A percentile compares a stretch with the other conserved stretches of the same genome.
These are phyloP conservation scores for Neotragus pygmaeus DNA, from an alignment of 2,113 vertebrate species.

Conservation along the genomic window DNA sequence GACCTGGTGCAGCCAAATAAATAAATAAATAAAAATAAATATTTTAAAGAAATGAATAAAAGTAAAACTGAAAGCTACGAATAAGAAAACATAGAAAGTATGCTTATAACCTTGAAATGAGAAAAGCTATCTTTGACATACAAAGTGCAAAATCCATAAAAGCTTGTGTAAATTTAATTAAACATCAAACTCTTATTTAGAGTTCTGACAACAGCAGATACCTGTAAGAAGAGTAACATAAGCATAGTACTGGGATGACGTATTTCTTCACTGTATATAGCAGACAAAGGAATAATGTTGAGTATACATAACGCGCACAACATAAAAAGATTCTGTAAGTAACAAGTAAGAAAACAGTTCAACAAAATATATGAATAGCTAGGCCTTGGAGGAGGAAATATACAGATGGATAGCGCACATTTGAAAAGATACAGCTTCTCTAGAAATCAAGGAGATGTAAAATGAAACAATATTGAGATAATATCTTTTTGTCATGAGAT, in stretches of 20 bases:
- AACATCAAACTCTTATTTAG: neutral
- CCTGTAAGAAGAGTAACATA: neutral
- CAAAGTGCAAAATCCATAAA: neutral
- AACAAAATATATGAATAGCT: neutral
- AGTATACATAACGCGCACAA: neutral
- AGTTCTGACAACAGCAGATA: slow-evolving; percentile 3
- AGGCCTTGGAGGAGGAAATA: neutral
- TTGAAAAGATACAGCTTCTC: neutral
- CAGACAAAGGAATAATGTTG: neutral
- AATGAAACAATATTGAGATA: neutral
- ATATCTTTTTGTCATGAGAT: neutral
- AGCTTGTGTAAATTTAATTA: neutral
- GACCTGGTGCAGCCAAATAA: neutral
- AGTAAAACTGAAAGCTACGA: slow-evolving; percentile 8
- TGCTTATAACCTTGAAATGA: neutral
- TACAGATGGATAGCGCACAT: neutral
- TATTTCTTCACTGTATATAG: neutral
- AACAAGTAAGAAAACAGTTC: slow-evolving; percentile 15
- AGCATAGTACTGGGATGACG: neutral
- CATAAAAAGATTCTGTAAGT: neutral
- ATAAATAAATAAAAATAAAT: neutral
- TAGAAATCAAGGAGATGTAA: neutral
- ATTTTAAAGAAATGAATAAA: neutral
- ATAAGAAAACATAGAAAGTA: neutral
- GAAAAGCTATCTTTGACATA: neutral